phyloP scores from a whole-genome alignment of 2,888 invertebrate species.

The Drosophila formosana region DNA sequence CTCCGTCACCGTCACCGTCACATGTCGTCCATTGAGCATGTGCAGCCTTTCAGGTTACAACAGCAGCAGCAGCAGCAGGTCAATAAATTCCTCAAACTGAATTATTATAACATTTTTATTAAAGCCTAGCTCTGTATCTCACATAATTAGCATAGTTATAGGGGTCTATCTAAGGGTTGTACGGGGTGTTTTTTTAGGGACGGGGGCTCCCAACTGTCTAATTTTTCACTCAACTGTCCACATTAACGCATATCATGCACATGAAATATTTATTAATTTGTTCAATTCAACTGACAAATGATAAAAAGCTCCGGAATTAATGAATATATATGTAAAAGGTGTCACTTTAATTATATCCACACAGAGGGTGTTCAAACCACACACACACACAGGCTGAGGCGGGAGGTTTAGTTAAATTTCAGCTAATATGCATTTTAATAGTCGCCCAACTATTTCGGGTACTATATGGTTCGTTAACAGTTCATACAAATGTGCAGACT shows the following conservation, averaged over 20 bases:
- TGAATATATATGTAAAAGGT: constrained; percentile 63
- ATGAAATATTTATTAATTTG: constrained; percentile 76
- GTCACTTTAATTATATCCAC: constrained; percentile 73
- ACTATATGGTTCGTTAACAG: constrained; percentile 33
- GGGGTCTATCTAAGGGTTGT: constrained; percentile 44
- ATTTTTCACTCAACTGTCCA: constrained; percentile 80
- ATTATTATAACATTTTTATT: constrained; percentile 79
- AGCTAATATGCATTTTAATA: constrained; percentile 45
- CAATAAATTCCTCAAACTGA: constrained; percentile 76
- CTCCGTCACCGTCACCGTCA: constrained; percentile 52
- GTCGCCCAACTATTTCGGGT: constrained; percentile 10
- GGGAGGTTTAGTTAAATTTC: constrained; percentile 20
- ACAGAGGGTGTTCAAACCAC: constrained; percentile 24
- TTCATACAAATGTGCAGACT: constrained; percentile 4
- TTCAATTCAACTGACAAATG: constrained; percentile 77
- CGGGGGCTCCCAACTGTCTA: constrained; percentile 56
- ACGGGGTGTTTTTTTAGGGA: constrained; percentile 6
- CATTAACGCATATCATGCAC: constrained; percentile 65
- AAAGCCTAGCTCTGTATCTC: constrained; percentile 62
- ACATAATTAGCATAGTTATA: constrained; percentile 75
- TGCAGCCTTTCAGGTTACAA: constrained; percentile 76
- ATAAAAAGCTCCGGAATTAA: constrained; percentile 77
- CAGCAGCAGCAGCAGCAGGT: constrained; percentile 52
- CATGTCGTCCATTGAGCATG: constrained; percentile 78
- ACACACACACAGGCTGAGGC: not conserved